These are phyloP conservation scores for Apotomis turbidana DNA, from an alignment of 2,888 invertebrate genomes.

Conservation along the genomic window DNA sequence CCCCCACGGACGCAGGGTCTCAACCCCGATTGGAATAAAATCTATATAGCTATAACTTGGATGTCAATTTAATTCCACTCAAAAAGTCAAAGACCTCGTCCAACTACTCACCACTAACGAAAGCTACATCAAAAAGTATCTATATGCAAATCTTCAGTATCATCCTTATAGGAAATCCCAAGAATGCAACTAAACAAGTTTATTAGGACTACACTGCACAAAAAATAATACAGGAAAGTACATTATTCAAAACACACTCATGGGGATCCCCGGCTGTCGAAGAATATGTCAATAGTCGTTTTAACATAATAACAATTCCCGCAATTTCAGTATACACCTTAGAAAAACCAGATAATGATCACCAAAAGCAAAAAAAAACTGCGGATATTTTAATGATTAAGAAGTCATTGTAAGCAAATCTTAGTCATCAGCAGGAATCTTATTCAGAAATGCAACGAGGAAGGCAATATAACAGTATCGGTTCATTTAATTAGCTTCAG, in stretches of 20 bases:
- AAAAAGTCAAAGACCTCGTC: too few species aligned
- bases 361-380: background rate
- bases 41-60: too few species aligned
- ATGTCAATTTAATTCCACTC: too few species aligned
- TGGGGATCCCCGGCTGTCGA: background rate
- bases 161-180: background rate
- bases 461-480: conserved; percentile 19
- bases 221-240: conserved; percentile 1
- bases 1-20: too few species aligned
- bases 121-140: too few species aligned
- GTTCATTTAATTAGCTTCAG: conserved; percentile 26
- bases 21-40: too few species aligned
- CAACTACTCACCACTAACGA: too few species aligned
- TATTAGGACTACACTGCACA: background rate
- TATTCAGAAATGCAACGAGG: conserved; percentile 21
- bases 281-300: background rate
- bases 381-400: conserved; percentile 2
- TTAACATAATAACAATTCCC: background rate
- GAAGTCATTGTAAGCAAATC: conserved; percentile 11
- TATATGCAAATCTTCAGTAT: too few species aligned
- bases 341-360: background rate
- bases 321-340: background rate
- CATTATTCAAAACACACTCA: background rate
- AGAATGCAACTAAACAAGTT: background rate
- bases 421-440: background rate